These are phyloP conservation scores for Pseudomugil tenellus DNA, from an alignment of 2,797 vertebrate species.

Conservation along the genomic window DNA sequence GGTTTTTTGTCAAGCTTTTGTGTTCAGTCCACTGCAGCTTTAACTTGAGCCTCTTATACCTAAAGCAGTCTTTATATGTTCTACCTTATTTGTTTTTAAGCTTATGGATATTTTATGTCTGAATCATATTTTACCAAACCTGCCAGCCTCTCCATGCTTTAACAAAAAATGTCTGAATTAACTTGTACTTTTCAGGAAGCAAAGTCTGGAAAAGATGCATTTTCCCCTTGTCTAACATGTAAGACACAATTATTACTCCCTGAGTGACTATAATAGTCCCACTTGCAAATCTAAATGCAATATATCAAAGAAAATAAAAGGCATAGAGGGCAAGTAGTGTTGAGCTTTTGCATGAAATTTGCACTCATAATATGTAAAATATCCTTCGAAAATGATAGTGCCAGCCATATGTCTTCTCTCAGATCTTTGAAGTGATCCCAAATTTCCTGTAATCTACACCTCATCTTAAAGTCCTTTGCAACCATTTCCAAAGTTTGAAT, in stretches of 20 bases:
- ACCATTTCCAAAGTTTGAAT: slow-evolving; percentile 72
- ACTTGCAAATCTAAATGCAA: neutral
- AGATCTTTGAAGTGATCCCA: slow-evolving; percentile 14
- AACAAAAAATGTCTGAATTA: too few relatives aligned
- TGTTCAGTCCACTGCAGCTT: neutral
- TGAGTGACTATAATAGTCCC: too few relatives aligned
- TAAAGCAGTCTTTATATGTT: neutral
- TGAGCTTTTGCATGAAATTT: neutral
- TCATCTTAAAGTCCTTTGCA: slow-evolving; percentile 33
- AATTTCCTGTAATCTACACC: slow-evolving; percentile 62
- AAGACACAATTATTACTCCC: neutral
- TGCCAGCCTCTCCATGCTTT: too few relatives aligned
- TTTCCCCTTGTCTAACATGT: neutral
- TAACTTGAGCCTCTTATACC: too few relatives aligned
- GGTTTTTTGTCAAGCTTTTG: too few relatives aligned
- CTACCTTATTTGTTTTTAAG: neutral
- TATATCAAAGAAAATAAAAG: neutral
- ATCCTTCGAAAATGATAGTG: neutral
- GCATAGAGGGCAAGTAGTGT: neutral
- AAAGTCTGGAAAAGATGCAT: neutral
- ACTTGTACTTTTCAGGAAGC: neutral
- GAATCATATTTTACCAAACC: too few relatives aligned
- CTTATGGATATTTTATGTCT: too few relatives aligned
- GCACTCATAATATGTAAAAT: neutral
- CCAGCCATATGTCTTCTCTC: neutral